Percentiles rank a stretch among this genome's conserved stretches.
phyloP scores from a whole-genome alignment of 2,888 invertebrate species.

The Diaperis boleti region DNA sequence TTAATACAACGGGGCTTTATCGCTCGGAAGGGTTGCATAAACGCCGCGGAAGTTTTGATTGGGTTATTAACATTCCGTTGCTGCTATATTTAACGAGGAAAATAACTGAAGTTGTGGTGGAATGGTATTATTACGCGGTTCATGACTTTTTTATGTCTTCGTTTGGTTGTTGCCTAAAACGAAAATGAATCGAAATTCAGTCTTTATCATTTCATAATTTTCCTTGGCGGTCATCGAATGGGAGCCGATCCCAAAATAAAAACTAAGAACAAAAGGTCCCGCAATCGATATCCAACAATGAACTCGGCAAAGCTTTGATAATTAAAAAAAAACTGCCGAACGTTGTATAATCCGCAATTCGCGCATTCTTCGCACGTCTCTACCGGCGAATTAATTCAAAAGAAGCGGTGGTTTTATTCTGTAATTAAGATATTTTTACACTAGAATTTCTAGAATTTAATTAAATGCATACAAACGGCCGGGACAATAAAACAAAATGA shows the following conservation, averaged over 20 bases:
- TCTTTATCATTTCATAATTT: too few species aligned
- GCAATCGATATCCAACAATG: too few species aligned
- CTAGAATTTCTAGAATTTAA: slow-evolving; percentile 53
- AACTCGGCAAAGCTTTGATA: slow-evolving; percentile 9
- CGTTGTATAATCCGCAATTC: slow-evolving; percentile 21
- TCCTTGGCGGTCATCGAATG: too few species aligned
- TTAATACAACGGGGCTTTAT: slow-evolving; percentile 47
- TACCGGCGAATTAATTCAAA: slow-evolving; percentile 41
- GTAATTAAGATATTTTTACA: slow-evolving; percentile 54
- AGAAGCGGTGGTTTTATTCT: slow-evolving; percentile 46
- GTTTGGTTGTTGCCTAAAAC: too few species aligned
- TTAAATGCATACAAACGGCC: slow-evolving; percentile 48
- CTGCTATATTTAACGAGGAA: slow-evolving; percentile 29
- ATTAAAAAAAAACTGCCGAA: slow-evolving; percentile 32
- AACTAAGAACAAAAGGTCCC: too few species aligned
- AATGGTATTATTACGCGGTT: slow-evolving; percentile 8
- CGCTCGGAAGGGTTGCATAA: slow-evolving; percentile 42
- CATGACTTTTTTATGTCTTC: slow-evolving; percentile 11
- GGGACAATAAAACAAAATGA: slow-evolving; percentile 47
- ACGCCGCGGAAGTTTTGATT: slow-evolving; percentile 43
- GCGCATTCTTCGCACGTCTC: slow-evolving; percentile 23
- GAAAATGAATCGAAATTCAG: too few species aligned
- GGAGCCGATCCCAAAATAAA: too few species aligned
- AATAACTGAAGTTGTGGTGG: slow-evolving; percentile 19
- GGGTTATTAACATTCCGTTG: slow-evolving; percentile 42